Evolutionary conservation across 2,888 invertebrate genomes (phyloP).

Genomic region (Linnaemya vulpina): DNA sequence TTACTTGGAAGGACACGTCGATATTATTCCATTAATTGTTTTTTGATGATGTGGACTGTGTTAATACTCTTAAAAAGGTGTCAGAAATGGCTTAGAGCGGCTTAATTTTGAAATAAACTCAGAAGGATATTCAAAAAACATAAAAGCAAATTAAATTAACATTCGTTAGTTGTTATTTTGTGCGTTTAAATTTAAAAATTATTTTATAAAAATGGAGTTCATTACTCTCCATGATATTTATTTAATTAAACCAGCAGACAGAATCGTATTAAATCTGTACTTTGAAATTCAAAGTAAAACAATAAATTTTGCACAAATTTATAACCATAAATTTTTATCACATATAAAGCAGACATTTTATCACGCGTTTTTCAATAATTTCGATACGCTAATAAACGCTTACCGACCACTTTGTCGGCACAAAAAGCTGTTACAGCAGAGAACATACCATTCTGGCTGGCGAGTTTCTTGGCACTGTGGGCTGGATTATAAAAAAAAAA

Average conservation of each 20-base stretch:
- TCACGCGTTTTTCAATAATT: slow-evolving; percentile 68
- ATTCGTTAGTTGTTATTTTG: too few species aligned
- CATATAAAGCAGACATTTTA: slow-evolving; percentile 45
- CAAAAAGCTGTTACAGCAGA: slow-evolving; percentile 40
- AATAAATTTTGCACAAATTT: neutral
- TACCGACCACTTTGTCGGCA: slow-evolving; percentile 60
- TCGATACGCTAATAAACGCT: slow-evolving; percentile 70
- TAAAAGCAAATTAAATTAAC: too few species aligned
- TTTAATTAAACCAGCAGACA: neutral
- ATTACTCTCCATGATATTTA: neutral
- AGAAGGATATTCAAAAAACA: neutral
- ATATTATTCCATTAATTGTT: slow-evolving; percentile 45
- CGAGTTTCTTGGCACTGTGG: slow-evolving; percentile 15
- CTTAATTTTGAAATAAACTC: neutral
- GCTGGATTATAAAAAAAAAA: neutral
- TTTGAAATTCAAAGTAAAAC: neutral
- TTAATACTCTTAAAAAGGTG: slow-evolving; percentile 16
- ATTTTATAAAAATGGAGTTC: slow-evolving; percentile 8
- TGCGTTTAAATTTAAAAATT: neutral
- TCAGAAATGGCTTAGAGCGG: neutral
- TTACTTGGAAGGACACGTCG: slow-evolving; percentile 29
- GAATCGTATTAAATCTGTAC: slow-evolving; percentile 14
- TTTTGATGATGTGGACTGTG: slow-evolving; percentile 12
- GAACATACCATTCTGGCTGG: slow-evolving; percentile 2
- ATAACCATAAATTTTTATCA: neutral